A percentile compares a stretch with the other conserved stretches of the same genome.
phyloP scores from a whole-genome alignment of 2,797 vertebrate genomes.

The Bradypus variegatus region DNA sequence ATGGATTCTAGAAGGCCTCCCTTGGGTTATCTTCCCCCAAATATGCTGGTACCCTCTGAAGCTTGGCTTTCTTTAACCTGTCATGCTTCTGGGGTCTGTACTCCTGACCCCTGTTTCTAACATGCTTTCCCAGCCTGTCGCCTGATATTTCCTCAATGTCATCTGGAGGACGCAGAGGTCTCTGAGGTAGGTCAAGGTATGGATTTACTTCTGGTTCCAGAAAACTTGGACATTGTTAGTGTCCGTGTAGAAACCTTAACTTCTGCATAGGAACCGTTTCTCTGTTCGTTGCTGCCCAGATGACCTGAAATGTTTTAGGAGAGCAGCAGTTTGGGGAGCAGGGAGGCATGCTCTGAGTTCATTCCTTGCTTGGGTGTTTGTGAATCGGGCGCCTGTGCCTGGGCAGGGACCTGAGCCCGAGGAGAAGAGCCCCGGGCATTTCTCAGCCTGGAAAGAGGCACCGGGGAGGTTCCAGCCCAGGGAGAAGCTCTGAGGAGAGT shows the following conservation, averaged over 20 bases:
- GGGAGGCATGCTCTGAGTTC: not conserved
- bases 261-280: not conserved
- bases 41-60: not conserved
- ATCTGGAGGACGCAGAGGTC: not conserved
- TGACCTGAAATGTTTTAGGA: not conserved
- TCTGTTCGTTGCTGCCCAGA: not conserved
- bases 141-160: not conserved
- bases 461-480: too few species aligned
- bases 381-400: rapidly evolving
- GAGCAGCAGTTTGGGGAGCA: not conserved
- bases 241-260: not conserved
- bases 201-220: not conserved
- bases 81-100: not conserved
- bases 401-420: rapidly evolving
- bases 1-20: not conserved
- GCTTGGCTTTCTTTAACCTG: not conserved
- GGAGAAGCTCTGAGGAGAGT: not conserved
- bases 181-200: not conserved
- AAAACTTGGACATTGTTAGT: not conserved
- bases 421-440: not conserved
- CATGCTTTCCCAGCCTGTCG: not conserved
- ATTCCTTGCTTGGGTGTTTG: rapidly evolving
- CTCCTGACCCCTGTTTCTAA: not conserved
- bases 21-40: not conserved
- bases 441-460: not conserved